Evolutionary conservation across 2,797 vertebrate genomes (phyloP), one percentile per base, ranked within the genome.

Genomic region (Melanotaenia nigrans): DNA sequence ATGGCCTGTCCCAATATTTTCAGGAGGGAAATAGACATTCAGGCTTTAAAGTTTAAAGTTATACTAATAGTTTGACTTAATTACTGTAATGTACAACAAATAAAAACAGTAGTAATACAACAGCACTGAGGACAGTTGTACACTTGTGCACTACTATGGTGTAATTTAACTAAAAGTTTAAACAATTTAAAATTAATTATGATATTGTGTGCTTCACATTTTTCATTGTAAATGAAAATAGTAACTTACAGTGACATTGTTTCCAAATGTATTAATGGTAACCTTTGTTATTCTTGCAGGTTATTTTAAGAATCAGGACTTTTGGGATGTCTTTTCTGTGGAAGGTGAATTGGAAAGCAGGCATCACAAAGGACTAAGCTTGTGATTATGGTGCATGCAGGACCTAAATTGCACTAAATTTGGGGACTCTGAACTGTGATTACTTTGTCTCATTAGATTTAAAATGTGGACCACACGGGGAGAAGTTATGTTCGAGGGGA

Each of bases 301-400:
- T 73, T 69, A 71, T 68, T 78, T 59, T n/a, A 57, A 56, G 42
- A 65, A 57, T 73, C 60, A 45, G 77, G 87, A 87, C 68, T 65
- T 76, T 56, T 61, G 67, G 59, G 71, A 63, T 68, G 68, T 74
- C 73, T 81, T 76, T 53, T 82, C 87, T 82, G 59, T 83, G 76
- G 71, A 79, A 65, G 66, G 58, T 24, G 5, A 65, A 49, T 61
- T 82, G 47, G 58, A 79, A 85, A 78, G 68, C 78, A 75, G 42
- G 67, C 69, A 49, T 88, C 71, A 53, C 56, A 66, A 73, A 85
- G 75, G 83, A 89, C 66, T 83, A 78, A 77, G 60, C 66, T 42
- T 40, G 42, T 64, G 73, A 42, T 71, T 71, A 20, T 5, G 58
- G 62, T 82, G 73, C 68, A 79, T 24, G 24, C 60, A 54, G 81